Percentiles rank a stretch among this genome's conserved stretches.
phyloP scores from a whole-genome alignment of 2,888 invertebrate species.

The Polietes domitor region DNA sequence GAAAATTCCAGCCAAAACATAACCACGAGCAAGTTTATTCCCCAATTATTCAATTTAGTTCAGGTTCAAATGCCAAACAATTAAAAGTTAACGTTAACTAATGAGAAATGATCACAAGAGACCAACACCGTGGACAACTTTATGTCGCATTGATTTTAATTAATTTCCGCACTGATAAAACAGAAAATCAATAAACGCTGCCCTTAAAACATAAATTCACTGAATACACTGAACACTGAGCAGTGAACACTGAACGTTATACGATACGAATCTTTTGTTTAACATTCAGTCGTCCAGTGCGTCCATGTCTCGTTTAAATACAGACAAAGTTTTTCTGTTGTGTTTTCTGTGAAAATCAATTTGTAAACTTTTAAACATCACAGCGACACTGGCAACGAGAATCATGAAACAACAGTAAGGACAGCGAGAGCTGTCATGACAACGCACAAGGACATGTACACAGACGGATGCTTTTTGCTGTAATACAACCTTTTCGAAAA shows the following conservation, averaged over 20 bases:
- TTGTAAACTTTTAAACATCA: conserved; percentile 1
- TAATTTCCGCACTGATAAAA: not conserved
- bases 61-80: too few relatives aligned
- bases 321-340: not conserved
- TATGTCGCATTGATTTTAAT: not conserved
- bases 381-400: not conserved
- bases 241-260: too few relatives aligned
- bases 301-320: not conserved
- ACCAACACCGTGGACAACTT: not conserved
- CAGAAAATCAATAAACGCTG: not conserved
- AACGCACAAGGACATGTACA: not conserved
- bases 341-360: not conserved
- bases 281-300: not conserved
- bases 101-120: not conserved
- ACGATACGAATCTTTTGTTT: not conserved
- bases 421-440: not conserved
- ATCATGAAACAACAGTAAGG: not conserved
- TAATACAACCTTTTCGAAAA: too few relatives aligned
- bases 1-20: too few relatives aligned
- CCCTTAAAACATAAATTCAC: not conserved
- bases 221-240: too few relatives aligned
- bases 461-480: too few relatives aligned
- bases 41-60: too few relatives aligned
- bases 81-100: too few relatives aligned
- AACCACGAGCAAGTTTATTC: too few relatives aligned